Conservation (phyloP, 2,888 invertebrate genomes). For the Tinea pellionella region DNA sequence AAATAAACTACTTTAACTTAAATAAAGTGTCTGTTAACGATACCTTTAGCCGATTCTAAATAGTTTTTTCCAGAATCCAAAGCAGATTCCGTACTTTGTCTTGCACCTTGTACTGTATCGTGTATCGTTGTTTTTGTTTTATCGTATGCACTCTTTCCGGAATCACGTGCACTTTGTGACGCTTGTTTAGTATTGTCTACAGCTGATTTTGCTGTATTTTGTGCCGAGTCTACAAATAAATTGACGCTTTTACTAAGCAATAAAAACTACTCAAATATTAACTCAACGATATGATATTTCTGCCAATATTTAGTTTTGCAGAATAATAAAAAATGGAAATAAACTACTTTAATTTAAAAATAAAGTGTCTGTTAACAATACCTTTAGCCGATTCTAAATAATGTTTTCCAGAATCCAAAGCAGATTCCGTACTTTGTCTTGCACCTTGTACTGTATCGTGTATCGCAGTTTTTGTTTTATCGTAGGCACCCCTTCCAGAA, state of each 20-base stretch:
- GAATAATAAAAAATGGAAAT: too few relatives aligned
- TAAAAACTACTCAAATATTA: too few relatives aligned
- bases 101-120: constrained; percentile 36
- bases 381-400: constrained; percentile 36
- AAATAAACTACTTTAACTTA: too few relatives aligned
- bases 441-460: constrained; percentile 31
- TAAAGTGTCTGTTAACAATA: too few relatives aligned
- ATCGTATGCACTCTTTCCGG: constrained; percentile 42
- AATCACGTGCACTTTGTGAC: constrained; percentile 39
- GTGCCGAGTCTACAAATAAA: constrained; percentile 17
- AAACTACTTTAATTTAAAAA: too few relatives aligned
- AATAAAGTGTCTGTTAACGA: too few relatives aligned
- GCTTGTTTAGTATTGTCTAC: constrained; percentile 34
- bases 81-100: constrained; percentile 35
- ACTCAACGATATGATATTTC: too few relatives aligned
- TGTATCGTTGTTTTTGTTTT: constrained; percentile 31
- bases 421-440: constrained; percentile 26
- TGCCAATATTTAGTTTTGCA: too few relatives aligned
- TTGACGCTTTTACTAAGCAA: too few relatives aligned
- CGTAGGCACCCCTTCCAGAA: constrained; percentile 28
- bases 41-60: background rate
- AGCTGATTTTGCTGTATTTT: constrained; percentile 32
- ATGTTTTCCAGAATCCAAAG: constrained; percentile 28
- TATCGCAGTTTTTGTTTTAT: constrained; percentile 33
- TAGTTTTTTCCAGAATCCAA: constrained; percentile 23